phyloP scores from a whole-genome alignment of 2,797 vertebrate species.

The Ctenochaetus hawaiiensis region DNA sequence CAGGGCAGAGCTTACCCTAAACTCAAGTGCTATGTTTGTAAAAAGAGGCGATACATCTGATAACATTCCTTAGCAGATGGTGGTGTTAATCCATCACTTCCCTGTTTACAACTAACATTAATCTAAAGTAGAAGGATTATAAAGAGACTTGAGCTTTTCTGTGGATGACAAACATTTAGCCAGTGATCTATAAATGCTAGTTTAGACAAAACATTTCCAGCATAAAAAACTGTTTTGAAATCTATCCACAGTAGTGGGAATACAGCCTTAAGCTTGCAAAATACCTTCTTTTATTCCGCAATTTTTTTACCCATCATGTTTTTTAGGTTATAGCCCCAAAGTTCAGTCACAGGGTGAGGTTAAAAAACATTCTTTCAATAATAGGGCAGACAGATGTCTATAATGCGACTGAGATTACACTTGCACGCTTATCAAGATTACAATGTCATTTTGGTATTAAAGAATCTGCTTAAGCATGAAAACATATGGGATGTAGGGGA shows the following conservation, averaged over 20 bases:
- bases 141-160: slow-evolving; percentile 1
- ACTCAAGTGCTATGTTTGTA: slow-evolving; percentile 2
- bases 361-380: slow-evolving; percentile 21
- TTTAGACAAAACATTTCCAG: background rate
- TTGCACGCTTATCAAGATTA: slow-evolving; percentile 62
- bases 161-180: background rate
- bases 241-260: background rate
- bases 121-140: slow-evolving; percentile 13
- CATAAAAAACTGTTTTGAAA: background rate
- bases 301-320: slow-evolving; percentile 8
- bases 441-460: slow-evolving; percentile 61
- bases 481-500: slow-evolving; percentile 58
- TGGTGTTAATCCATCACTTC: slow-evolving; percentile 38
- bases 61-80: slow-evolving; percentile 28
- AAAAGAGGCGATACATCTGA: slow-evolving; percentile 1
- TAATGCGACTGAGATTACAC: slow-evolving; percentile 57
- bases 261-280: background rate
- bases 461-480: slow-evolving; percentile 54
- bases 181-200: slow-evolving; percentile 16
- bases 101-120: slow-evolving; percentile 31
- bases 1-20: background rate
- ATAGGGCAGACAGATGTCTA: slow-evolving; percentile 52
- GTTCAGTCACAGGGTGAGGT: slow-evolving; percentile 9
- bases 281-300: background rate
- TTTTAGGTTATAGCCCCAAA: background rate